A percentile compares a stretch with the other conserved stretches of the same genome.
Evolutionary conservation across 2,888 invertebrate genomes (phyloP).

Genomic region (Steinernema carpocapsae): DNA sequence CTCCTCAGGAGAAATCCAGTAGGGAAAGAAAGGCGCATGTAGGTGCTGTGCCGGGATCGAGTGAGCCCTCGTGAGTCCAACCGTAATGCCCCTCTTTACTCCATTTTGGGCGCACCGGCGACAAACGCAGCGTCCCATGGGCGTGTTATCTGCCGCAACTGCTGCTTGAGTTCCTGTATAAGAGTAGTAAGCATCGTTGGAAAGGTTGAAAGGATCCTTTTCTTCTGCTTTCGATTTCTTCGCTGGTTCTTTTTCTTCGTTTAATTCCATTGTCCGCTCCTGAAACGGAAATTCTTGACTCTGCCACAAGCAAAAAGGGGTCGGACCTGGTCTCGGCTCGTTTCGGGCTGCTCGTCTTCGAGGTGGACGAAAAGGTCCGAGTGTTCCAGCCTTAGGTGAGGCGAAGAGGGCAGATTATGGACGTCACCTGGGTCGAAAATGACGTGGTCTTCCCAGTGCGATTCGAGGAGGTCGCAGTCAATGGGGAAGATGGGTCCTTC

Average conservation of each 20-base stretch:
- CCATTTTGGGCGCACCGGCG: too few relatives aligned
- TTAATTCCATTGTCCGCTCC: constrained; percentile 68
- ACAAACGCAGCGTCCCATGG: too few relatives aligned
- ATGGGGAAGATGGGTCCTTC: constrained; percentile 93
- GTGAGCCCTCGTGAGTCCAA: constrained; percentile 74
- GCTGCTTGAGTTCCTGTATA: constrained; percentile 77
- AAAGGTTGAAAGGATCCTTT: constrained; percentile 91
- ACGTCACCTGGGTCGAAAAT: constrained; percentile 84
- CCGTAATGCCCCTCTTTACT: neutral
- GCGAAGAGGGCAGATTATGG: constrained; percentile 74
- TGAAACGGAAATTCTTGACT: constrained; percentile 50
- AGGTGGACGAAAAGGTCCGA: constrained; percentile 67
- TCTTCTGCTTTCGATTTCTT: constrained; percentile 68
- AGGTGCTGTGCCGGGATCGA: constrained; percentile 96
- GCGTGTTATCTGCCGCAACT: too few relatives aligned
- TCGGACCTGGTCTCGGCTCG: constrained; percentile 29
- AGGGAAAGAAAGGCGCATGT: constrained; percentile 91
- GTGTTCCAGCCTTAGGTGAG: constrained; percentile 90
- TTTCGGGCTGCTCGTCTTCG: constrained; percentile 58
- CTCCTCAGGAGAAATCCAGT: constrained; percentile 81
- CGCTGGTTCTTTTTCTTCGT: constrained; percentile 66
- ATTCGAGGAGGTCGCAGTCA: constrained; percentile 91
- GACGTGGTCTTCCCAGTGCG: constrained; percentile 95
- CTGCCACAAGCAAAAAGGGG: neutral
- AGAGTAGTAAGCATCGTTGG: constrained; percentile 94